Base-by-base conservation (phyloP, 2,888 invertebrate genomes). In the Allygus modestus region DNA sequence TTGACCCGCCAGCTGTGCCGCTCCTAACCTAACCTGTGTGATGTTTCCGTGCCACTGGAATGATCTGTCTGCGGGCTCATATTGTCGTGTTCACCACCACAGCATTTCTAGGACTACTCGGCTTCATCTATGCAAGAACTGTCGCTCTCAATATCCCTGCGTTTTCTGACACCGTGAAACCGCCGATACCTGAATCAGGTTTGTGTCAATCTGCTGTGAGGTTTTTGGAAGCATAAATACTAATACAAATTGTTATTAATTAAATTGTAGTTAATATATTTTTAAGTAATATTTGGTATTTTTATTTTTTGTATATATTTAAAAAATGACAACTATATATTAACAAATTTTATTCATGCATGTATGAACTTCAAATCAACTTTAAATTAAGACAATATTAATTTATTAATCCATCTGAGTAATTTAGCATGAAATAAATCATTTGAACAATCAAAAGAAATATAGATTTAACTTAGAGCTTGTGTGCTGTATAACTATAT, bases 121-220 rank as follows among this genome's bases (percentile, higher is more conserved):
- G 65, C 31, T 15, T 65, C 17, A 28, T 65, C 28, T 31, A 65
- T 20, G n/a, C 79, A 15, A 37, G 79, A 33, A 51, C 51, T 7
- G 43, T 37, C n/a, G 83, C 54, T 33, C 31, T 75, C 2, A 73
- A 83, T 33, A 28, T 83, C 5, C 83, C 83, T 17, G 75, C 83
- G 20, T 75, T 83, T 28, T 75, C 83, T 17, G 75, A 83, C 23
- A 83, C 83, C 9, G 83, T 83, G 2, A 83, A 83, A 75, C 83
- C 83, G 15, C 83, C 83, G 9, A 75, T 83, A n/a, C 83, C 83
- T 23, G 75, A 83, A 58, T 58, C 75, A 83, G 73, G 83, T 83
- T 33, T 37, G 58, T 54, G 28, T 79, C 46, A 9, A 23, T 58
- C 23, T 41, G 31, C 15, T 46, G 17, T 41, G n/a, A n/a, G 51